Evolutionary conservation across 2,113 vertebrate genomes (phyloP).

Genomic region (Micronycteris hirsuta): DNA sequence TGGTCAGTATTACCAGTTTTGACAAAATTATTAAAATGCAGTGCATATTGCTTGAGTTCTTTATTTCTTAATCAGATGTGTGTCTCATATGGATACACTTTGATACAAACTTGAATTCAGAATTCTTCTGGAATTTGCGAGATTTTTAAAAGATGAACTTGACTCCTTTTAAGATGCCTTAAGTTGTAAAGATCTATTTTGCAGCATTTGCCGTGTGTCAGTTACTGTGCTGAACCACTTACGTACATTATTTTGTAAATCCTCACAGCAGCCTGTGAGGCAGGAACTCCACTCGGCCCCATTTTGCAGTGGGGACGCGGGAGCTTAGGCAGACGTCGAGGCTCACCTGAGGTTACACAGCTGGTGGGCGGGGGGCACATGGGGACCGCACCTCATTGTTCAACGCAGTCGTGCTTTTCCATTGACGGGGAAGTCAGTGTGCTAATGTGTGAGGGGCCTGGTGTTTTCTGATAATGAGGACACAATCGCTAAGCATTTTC

Average conservation of each 20-base stretch:
- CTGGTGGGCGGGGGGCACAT: not conserved
- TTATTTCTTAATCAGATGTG: not conserved
- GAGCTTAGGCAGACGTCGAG: not conserved
- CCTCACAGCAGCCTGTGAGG: not conserved
- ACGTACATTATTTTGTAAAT: not conserved
- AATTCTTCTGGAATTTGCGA: conserved; percentile 34
- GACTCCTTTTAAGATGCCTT: not conserved
- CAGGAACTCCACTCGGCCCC: not conserved
- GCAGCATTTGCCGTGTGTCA: not conserved
- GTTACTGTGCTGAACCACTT: not conserved
- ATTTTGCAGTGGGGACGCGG: not conserved
- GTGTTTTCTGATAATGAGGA: not conserved
- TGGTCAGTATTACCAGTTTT: conserved; percentile 85
- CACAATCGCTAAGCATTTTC: not conserved
- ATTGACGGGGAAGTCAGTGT: not conserved
- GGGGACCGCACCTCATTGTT: not conserved
- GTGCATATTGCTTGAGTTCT: not conserved
- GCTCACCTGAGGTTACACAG: not conserved
- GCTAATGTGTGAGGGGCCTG: not conserved
- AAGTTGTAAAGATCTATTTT: conserved; percentile 1
- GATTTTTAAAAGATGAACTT: not conserved
- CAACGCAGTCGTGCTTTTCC: not conserved
- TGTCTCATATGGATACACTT: not conserved
- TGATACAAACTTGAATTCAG: conserved; percentile 15
- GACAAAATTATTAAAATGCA: conserved; percentile 30